These are phyloP conservation scores for Dendrocincla tyrannina DNA, from an alignment of 2,797 vertebrate species.

Conservation along the genomic window DNA sequence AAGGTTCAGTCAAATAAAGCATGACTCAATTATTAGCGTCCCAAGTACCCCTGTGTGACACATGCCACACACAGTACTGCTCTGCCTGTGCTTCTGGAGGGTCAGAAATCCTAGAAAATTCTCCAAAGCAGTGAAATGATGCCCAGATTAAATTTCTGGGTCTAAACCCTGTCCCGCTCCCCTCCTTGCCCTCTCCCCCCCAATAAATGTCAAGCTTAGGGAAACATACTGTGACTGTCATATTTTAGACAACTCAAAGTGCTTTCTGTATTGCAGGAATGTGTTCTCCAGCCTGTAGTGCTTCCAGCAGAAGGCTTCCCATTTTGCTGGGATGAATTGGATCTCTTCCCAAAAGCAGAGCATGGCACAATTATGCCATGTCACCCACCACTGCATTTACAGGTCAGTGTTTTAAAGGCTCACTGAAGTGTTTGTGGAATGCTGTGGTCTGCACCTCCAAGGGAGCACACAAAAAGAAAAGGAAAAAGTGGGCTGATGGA, in stretches of 20 bases:
- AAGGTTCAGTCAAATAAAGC: conserved; percentile 31
- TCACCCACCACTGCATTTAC: background rate
- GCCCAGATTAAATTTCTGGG: background rate
- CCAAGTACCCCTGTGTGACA: background rate
- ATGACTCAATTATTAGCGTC: background rate
- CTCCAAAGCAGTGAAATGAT: background rate
- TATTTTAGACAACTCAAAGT: background rate
- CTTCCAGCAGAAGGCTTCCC: background rate
- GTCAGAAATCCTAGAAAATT: background rate
- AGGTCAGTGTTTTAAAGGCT: background rate
- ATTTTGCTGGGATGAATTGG: background rate
- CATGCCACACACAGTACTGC: background rate
- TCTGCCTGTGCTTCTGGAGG: background rate
- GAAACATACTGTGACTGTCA: background rate
- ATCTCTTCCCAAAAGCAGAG: background rate
- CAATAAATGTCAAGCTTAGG: background rate
- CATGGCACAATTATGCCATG: background rate
- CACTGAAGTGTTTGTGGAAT: background rate
- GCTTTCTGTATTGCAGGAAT: background rate
- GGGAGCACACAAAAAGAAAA: fast-evolving
- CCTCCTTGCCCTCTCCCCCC: too few species aligned
- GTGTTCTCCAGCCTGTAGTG: background rate
- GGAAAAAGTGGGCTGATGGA: background rate
- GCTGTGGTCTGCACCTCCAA: background rate
- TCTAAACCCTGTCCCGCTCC: background rate